Evolutionary conservation across 2,113 vertebrate genomes (phyloP), one percentile per base, ranked within the genome.

Genomic region (Paradoxurus hermaphroditus): DNA sequence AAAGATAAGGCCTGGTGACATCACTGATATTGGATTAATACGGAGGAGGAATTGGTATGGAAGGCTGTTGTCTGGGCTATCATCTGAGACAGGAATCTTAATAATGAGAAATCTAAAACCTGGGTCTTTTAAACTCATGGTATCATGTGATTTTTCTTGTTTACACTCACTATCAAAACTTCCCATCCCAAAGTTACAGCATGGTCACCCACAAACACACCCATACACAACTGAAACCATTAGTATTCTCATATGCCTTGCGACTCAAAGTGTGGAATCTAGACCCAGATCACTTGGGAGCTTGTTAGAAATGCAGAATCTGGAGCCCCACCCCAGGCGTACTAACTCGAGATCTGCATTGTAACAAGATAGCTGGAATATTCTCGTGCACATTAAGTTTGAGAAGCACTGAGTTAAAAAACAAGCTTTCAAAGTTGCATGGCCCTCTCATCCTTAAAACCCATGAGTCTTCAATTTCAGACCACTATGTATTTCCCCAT

Each of bases 1-100:
- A 94, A 95, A 98, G 98, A 94, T 86, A 96, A 84, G 97, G 91
- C 39, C 23, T 6, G 63, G 49, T 79, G 81, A 95, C 25, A 85
- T 95, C 94, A 94, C 0, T 12, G 94, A 92, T 90, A 44, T 62
- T 81, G 25, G 91, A 93, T 97, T 86, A 94, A 96, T 82, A 93
- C 39, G 68, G 46, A 97, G 86, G 88, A 96, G 16, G 92, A 72
- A 90, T 86, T 91, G 75, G 72, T 81, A 70, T 0, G 7, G 92
- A 97, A 96, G 56, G 65, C 65, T 91, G 19, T 93, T 97, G 84
- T 93, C 96, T 96, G 62, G 79, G 46, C 67, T 21, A 36, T 91
- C 62, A 81, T 84, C 29, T 75, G 82, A 94, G 79, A 96, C 16
- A 79, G 59, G 68, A 79, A 87, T 92, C n/a, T 89, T 94, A 96